Evolutionary conservation across 2,888 invertebrate genomes (phyloP).

Genomic region (Eucera pruinosa): DNA sequence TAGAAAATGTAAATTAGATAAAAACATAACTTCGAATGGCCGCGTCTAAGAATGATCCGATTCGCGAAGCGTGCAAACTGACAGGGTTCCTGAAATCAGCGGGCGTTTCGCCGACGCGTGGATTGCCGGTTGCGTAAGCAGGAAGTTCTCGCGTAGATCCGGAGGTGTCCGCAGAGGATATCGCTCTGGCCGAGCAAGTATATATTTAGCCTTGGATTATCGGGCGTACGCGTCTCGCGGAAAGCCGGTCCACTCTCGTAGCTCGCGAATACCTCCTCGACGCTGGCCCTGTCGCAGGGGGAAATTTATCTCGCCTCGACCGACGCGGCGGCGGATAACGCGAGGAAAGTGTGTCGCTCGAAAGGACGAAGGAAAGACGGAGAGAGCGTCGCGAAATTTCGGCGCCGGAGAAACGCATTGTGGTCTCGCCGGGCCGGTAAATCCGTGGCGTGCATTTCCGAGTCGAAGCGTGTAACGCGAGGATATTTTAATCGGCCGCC

Average conservation of each 20-base stretch:
- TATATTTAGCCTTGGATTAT: slow-evolving; percentile 22
- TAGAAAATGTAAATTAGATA: too few relatives aligned
- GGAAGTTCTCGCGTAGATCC: not conserved
- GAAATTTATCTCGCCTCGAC: not conserved
- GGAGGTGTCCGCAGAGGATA: not conserved
- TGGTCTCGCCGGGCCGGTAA: too few relatives aligned
- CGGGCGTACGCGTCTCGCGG: not conserved
- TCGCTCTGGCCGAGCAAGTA: slow-evolving; percentile 4
- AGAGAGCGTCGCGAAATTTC: slow-evolving; percentile 2
- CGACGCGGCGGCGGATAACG: not conserved
- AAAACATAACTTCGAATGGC: too few relatives aligned
- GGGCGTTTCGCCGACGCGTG: not conserved
- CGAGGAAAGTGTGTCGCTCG: not conserved
- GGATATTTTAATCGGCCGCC: slow-evolving; percentile 46
- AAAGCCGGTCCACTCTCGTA: not conserved
- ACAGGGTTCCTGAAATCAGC: slow-evolving; percentile 1
- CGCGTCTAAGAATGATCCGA: too few relatives aligned
- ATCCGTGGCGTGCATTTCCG: too few relatives aligned
- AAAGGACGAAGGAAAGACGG: too few relatives aligned
- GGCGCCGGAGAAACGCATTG: too few relatives aligned
- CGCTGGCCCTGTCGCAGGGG: too few relatives aligned
- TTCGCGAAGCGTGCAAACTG: too few relatives aligned
- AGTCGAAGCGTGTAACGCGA: not conserved
- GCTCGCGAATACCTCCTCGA: not conserved
- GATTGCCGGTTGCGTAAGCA: slow-evolving; percentile 9